phyloP scores from a whole-genome alignment of 2,113 vertebrate genomes.

The Gavia stellata region DNA sequence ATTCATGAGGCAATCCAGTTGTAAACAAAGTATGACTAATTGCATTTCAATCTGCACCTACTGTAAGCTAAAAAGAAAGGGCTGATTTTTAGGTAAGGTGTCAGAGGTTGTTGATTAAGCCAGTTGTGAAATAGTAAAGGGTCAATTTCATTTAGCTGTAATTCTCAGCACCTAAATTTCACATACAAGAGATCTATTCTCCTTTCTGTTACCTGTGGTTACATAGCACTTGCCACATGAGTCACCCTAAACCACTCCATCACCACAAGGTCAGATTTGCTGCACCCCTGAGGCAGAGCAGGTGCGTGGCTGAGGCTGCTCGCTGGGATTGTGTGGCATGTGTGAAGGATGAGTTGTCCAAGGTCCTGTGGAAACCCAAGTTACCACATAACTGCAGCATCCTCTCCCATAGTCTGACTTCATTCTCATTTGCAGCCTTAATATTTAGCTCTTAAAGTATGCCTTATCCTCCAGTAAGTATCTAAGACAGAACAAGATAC shows the following conservation, averaged over 20 bases:
- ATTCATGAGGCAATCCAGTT: neutral
- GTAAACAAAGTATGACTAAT: neutral
- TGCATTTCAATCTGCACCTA: neutral
- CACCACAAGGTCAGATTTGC: neutral
- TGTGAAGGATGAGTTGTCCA: neutral
- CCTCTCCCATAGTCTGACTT: neutral
- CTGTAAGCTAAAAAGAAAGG: neutral
- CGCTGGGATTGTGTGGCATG: rapidly evolving
- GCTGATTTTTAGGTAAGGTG: neutral
- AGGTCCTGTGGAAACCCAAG: neutral
- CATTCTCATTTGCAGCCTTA: neutral
- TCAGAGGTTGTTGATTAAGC: neutral
- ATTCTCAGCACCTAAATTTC: neutral
- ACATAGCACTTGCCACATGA: rapidly evolving
- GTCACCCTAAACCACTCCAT: neutral
- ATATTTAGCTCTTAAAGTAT: neutral
- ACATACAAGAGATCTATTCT: neutral
- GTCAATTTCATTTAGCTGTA: neutral
- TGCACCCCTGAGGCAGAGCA: neutral
- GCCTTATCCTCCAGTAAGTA: neutral
- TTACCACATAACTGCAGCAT: neutral
- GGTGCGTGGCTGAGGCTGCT: rapidly evolving
- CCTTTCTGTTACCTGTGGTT: neutral
- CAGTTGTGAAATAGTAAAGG: neutral
- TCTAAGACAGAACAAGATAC: neutral